Evolutionary conservation across 2,113 vertebrate species (phyloP).

Genomic region (Pionites leucogaster): DNA sequence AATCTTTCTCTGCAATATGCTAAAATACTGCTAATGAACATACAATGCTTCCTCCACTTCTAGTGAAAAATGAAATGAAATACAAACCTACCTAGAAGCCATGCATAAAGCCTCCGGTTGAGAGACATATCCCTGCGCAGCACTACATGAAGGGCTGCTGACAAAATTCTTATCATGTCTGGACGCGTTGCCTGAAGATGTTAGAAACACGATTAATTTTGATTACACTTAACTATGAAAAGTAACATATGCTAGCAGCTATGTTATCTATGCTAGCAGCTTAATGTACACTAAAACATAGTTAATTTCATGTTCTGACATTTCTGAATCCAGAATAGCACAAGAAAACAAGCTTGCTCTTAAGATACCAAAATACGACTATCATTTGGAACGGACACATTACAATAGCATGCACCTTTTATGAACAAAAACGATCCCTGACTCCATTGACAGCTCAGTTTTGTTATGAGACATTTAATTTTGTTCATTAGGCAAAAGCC

Average conservation of each 20-base stretch:
- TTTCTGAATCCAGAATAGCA: not conserved
- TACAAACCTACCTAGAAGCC: constrained; percentile 90
- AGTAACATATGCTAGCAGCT: not conserved
- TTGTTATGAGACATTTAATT: not conserved
- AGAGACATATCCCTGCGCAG: constrained; percentile 98
- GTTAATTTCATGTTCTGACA: not conserved
- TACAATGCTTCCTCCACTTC: not conserved
- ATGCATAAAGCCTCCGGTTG: constrained; percentile 97
- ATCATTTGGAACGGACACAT: not conserved
- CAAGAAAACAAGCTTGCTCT: not conserved
- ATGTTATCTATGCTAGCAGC: not conserved
- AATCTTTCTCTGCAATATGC: not conserved
- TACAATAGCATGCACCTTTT: not conserved
- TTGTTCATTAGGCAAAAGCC: not conserved
- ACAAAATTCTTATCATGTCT: constrained; percentile 97
- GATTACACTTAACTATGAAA: not conserved
- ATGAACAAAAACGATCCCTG: not conserved
- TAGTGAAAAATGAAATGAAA: not conserved
- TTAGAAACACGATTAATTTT: not conserved
- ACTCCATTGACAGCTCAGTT: not conserved
- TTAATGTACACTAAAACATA: not conserved
- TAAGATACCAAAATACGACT: not conserved
- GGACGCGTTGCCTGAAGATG: constrained; percentile 89
- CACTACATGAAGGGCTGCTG: constrained; percentile 96
- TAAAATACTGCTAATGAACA: not conserved